Conservation (phyloP, 1,140 invertebrate genomes). For the Stegodyphus mimosarum region DNA sequence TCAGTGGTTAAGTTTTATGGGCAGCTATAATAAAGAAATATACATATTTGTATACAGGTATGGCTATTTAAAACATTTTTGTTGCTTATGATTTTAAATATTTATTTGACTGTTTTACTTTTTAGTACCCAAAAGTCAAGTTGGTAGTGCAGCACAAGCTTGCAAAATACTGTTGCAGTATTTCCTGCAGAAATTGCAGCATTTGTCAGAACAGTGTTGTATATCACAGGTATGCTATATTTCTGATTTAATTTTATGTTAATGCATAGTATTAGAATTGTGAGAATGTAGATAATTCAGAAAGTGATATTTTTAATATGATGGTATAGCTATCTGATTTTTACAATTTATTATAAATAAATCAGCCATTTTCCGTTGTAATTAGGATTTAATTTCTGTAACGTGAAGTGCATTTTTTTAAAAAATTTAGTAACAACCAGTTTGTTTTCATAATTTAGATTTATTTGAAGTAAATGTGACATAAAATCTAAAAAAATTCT, state of each 20-base stretch:
- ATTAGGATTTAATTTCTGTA: too few species aligned
- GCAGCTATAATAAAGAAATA: too few species aligned
- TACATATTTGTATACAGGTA: too few species aligned
- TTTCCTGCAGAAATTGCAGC: slow-evolving; percentile 72
- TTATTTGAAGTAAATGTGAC: too few species aligned
- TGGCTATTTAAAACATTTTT: too few species aligned
- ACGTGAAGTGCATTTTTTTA: too few species aligned
- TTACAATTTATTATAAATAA: not conserved
- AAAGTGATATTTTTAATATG: not conserved
- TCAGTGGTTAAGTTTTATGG: too few species aligned
- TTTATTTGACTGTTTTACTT: slow-evolving; percentile 9
- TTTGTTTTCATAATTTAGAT: too few species aligned
- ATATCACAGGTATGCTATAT: slow-evolving; percentile 66
- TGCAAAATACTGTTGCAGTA: slow-evolving; percentile 74
- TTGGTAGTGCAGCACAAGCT: slow-evolving; percentile 72
- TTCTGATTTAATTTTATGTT: not conserved
- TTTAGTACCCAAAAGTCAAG: slow-evolving; percentile 75
- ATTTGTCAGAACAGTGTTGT: slow-evolving; percentile 66
- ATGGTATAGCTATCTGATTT: not conserved
- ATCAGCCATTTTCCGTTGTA: not conserved
- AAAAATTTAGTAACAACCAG: too few species aligned
- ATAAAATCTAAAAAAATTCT: too few species aligned
- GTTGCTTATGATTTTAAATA: too few species aligned
- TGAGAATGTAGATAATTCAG: not conserved
- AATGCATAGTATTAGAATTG: not conserved